Base-by-base conservation (phyloP, 2,797 vertebrate genomes). In the Tragopan temminckii region DNA sequence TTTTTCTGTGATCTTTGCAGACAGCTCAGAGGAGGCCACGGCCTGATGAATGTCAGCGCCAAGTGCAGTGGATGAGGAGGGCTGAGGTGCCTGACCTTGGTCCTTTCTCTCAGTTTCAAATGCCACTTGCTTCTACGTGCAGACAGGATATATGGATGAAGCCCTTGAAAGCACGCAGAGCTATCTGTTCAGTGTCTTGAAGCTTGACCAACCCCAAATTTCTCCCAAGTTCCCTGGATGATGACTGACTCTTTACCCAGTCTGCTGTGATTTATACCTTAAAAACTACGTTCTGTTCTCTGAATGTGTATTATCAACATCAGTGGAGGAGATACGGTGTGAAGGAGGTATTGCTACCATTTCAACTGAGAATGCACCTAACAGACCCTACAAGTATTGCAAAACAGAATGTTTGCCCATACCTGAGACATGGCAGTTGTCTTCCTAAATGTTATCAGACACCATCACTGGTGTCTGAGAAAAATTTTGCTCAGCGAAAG, bases 381-480 rank as follows among this genome's bases (percentile, higher is more conserved):
- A 68, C 4, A 50, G 72, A 46, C 5, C 13, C 16, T 23, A 0
- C 3, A 45, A 31, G 18, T 2, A 7, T 33, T 38, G 53, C 27
- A 45, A 48, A 84, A 8, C 15, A 4, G 52, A 27, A 35, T 21
- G 19, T 27, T 45, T 85, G 29, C 20, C 46, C 33, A 4, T 21
- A 14, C 13, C 62, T 68, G 78, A 45, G 83, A 35, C 48, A 0
- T 1, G 15, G 33, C 61, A 75, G 38, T 31, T 78, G 38, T 24
- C 69, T 61, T 40, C 31, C 68, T 52, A 40, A 33, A 14, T 0
- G 0, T 61, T 63, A 24, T 31, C 83, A 76, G 50, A 17, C 38
- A 24, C 38, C 20, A 7, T 20, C 71, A 50, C 45, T 83, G 46
- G n/a, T n/a, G n/a, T n/a, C n/a, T n/a, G 5, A 66, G 58, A 24